Percentiles rank a stretch among this genome's conserved stretches.
phyloP scores from a whole-genome alignment of 2,797 vertebrate species.

The Emys orbicularis region DNA sequence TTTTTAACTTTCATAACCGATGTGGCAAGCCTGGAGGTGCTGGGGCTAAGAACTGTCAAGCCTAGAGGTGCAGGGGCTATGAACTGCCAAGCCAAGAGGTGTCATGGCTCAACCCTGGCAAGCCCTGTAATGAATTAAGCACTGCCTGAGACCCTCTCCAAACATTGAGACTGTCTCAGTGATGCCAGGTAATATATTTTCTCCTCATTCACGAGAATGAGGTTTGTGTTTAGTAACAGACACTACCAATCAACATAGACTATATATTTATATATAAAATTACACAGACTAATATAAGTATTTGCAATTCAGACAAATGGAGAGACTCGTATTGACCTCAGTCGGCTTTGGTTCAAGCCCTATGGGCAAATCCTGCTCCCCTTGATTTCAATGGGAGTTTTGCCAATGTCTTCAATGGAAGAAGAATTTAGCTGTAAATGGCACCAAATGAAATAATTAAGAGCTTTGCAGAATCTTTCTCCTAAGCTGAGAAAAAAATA shows the following conservation, averaged over 20 bases:
- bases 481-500: background rate
- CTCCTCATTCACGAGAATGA: background rate
- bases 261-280: background rate
- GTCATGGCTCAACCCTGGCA: too few species aligned
- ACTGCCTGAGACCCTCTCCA: background rate
- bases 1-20: background rate
- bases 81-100: too few species aligned
- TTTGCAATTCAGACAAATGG: background rate
- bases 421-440: background rate
- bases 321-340: background rate
- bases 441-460: background rate
- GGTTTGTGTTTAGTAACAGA: background rate
- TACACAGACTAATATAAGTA: background rate
- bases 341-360: background rate
- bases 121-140: background rate
- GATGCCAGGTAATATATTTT: background rate
- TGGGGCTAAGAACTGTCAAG: background rate
- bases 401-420: background rate
- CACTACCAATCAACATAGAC: background rate
- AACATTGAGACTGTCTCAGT: background rate
- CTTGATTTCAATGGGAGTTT: rapidly evolving
- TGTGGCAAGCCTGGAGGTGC: background rate
- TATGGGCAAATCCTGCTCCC: background rate
- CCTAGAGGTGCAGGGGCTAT: too few species aligned
- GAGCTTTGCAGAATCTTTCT: background rate